Base-by-base conservation (phyloP, 2,113 vertebrate species). In the Promerops cafer region DNA sequence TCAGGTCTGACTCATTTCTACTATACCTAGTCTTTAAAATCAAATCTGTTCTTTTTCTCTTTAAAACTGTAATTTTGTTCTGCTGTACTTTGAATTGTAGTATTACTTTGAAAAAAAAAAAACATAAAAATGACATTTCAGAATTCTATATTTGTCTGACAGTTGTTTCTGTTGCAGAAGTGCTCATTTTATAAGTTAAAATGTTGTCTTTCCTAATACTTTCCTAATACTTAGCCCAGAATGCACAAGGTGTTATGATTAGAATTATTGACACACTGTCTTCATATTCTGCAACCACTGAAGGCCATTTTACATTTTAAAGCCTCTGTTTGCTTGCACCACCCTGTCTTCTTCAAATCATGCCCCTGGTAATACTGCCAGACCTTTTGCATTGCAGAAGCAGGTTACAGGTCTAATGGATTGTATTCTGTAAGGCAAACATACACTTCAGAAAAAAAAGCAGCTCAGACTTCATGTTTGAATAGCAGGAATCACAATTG, bases 71-170 rank as follows among this genome's bases (percentile, higher is more conserved):
- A 92, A 96, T 95, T 94, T 90, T 89, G 40, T 90, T 96, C 93
- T 63, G 27, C 75, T 89, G 60, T 88, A 70, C 64, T 86, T 90
- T 64, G 78, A 93, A 93, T n/a, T 78, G 59, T 84, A 78, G 76
- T 75, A 78, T 94, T 90, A 81, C 27, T 89, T 88, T 49, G 50
- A 11, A 40, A 75, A 77, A 79, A 87, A 75, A 68, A 21, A 87
- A 18, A 50, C 28, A 1, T 75, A 95, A 94, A 95, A 95, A 89
- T 96, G 68, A 71, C 88, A 92, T 95, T 84, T 92, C 89, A 87
- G 60, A 31, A 8, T 97, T 96, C 95, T 96, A 96, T 94, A 96
- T 96, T 97, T 96, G 88, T 95, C 96, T 97, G 92, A 95, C 90
- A 93, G 77, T 90, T 95, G 71, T 93, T 96, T 92, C 92, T 88